A percentile compares a stretch with the other conserved stretches of the same genome.
phyloP scores from a whole-genome alignment of 2,797 vertebrate genomes.

The Ataeniobius toweri region DNA sequence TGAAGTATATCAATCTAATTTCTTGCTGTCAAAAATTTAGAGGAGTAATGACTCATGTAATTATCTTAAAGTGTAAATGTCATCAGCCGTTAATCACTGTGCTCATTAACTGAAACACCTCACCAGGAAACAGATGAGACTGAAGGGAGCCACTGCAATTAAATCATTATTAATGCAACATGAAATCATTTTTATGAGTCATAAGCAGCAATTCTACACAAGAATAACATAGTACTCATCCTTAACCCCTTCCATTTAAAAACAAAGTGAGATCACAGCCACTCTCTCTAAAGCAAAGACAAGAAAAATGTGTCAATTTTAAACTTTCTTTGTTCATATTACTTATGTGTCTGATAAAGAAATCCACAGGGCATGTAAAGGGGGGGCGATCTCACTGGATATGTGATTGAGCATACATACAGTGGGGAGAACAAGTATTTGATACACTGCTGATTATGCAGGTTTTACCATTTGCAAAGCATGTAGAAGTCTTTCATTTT shows the following conservation, averaged over 20 bases:
- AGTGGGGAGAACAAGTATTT: too few species aligned
- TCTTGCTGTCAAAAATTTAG: neutral
- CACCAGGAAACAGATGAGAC: neutral
- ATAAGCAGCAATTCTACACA: neutral
- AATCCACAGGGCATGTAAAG: too few species aligned
- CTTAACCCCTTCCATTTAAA: neutral
- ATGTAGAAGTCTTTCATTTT: too few species aligned
- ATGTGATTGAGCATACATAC: too few species aligned
- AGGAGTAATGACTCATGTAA: neutral
- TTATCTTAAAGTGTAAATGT: neutral
- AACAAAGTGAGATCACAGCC: neutral
- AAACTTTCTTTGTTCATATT: too few species aligned
- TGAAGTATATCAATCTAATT: conserved; percentile 1
- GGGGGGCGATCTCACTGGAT: too few species aligned
- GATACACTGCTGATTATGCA: too few species aligned
- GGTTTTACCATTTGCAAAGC: too few species aligned
- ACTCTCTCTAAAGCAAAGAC: neutral
- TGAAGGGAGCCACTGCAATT: neutral
- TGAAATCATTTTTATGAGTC: neutral
- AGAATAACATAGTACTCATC: neutral
- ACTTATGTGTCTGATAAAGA: neutral
- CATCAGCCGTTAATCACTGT: neutral
- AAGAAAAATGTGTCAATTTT: neutral
- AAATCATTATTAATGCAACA: neutral
- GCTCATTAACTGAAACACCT: neutral